A percentile compares a stretch with the other conserved stretches of the same genome.
Evolutionary conservation across 2,888 invertebrate genomes (phyloP).

Genomic region (Lasioglossum morio): DNA sequence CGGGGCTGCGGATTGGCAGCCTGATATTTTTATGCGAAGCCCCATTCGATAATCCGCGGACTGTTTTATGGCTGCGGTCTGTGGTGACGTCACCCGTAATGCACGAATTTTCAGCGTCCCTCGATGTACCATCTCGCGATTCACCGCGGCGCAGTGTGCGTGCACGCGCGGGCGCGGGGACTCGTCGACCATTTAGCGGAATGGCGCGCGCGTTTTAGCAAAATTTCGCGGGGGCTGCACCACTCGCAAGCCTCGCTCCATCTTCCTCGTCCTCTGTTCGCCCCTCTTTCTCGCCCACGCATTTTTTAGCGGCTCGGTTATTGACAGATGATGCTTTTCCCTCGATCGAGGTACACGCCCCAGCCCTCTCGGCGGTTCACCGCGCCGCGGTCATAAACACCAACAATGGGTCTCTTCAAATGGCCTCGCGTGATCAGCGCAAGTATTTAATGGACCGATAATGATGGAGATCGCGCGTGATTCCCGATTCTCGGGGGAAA

Average conservation of each 20-base stretch:
- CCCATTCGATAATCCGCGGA: constrained; percentile 81
- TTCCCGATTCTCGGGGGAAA: not conserved
- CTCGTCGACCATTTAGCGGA: constrained; percentile 31
- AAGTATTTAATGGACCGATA: constrained; percentile 39
- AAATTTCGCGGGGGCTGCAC: constrained; percentile 47
- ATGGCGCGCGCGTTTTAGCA: constrained; percentile 45
- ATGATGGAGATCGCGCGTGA: constrained; percentile 19
- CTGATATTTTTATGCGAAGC: constrained; percentile 83
- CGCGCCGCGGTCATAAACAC: constrained; percentile 62
- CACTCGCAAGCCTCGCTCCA: constrained; percentile 46
- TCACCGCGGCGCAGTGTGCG: not conserved
- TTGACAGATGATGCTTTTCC: constrained; percentile 76
- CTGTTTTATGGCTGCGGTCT: constrained; percentile 81
- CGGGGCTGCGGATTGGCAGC: constrained; percentile 77
- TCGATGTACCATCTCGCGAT: constrained; percentile 22
- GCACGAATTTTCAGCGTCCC: constrained; percentile 70
- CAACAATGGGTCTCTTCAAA: constrained; percentile 57
- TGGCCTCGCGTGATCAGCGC: constrained; percentile 36
- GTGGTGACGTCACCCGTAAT: constrained; percentile 74
- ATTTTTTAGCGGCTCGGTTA: constrained; percentile 70
- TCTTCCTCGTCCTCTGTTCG: constrained; percentile 22
- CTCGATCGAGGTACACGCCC: constrained; percentile 65
- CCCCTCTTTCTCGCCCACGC: constrained; percentile 30
- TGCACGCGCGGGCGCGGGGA: not conserved
- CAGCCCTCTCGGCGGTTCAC: constrained; percentile 64